Evolutionary conservation across 2,888 invertebrate genomes (phyloP), one percentile per base, ranked within the genome.

Genomic region (Thereva unica): DNA sequence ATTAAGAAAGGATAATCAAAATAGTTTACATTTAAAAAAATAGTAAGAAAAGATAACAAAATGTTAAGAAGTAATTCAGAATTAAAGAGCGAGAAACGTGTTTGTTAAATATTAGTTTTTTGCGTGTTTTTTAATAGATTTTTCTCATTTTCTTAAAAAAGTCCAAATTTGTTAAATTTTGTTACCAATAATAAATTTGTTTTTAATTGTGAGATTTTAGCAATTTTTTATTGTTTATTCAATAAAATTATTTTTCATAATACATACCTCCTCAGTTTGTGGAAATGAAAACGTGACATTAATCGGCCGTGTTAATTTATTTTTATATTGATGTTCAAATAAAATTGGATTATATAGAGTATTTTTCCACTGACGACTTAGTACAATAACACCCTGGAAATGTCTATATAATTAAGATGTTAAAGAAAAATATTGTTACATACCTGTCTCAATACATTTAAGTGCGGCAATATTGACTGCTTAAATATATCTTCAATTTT

Each of bases 301-400:
- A 70, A 94, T 85, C 2, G 92, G 92, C 74, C 90, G 89, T 74
- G 90, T 85, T 69, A 90, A 86, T 77, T 92, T 91, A 68, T 89
- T 89, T 83, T 93, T 92, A 77, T 93, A 92, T 78, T 92, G 93
- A 78, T 94, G 93, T 75, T 93, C 93, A 64, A 95, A 85, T 47
- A 97, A 83, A 70, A 95, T 83, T 0, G 97, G 97, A 72, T 96
- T 96, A 78, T 97, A 96, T 23, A 97, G 83, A 3, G 94, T 91
- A 79, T 95, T 96, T 82, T 97, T 97, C 97, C 97, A 97, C 78
- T 97, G 97, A 1, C 97, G 87, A 75, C 95, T 95, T 64, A 97
- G 83, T 37, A 97, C 97, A 77, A 97, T 92, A n/a, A 97, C 91
- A 38, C 97, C 97, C 90, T 92, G 77, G 8, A 66, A 47, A 10